Conservation (phyloP, 2,113 vertebrate genomes). For the Atrichornis clamosus region DNA sequence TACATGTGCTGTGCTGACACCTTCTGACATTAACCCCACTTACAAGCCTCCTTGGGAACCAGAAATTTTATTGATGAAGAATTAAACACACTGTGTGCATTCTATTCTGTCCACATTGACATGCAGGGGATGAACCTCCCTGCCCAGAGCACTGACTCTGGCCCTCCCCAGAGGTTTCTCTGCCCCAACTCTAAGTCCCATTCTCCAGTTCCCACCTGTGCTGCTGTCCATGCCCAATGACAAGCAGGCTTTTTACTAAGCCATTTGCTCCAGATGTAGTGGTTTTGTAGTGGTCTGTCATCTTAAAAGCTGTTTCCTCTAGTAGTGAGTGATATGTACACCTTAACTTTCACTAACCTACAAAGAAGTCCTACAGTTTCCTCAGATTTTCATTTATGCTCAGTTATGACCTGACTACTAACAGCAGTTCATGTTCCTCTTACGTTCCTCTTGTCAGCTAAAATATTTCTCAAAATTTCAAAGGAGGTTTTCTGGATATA, state of each 20-base stretch:
- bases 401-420: background rate
- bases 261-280: background rate
- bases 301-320: background rate
- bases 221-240: background rate
- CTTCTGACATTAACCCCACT: background rate
- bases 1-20: background rate
- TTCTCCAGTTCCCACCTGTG: background rate
- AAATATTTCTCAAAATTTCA: background rate
- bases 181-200: background rate
- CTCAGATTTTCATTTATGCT: background rate
- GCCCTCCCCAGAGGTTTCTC: background rate
- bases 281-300: background rate
- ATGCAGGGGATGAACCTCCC: background rate
- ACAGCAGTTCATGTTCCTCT: background rate
- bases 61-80: background rate
- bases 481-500: background rate
- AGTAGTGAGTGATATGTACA: background rate
- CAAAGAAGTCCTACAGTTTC: background rate
- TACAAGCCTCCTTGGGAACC: background rate
- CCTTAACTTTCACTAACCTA: background rate
- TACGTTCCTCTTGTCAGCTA: background rate
- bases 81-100: background rate
- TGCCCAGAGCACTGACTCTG: background rate
- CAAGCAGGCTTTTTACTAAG: background rate
- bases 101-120: background rate